Percentiles rank a stretch among this genome's conserved stretches.
Evolutionary conservation across 2,888 invertebrate species (phyloP).

Genomic region (Epirrita christyi): DNA sequence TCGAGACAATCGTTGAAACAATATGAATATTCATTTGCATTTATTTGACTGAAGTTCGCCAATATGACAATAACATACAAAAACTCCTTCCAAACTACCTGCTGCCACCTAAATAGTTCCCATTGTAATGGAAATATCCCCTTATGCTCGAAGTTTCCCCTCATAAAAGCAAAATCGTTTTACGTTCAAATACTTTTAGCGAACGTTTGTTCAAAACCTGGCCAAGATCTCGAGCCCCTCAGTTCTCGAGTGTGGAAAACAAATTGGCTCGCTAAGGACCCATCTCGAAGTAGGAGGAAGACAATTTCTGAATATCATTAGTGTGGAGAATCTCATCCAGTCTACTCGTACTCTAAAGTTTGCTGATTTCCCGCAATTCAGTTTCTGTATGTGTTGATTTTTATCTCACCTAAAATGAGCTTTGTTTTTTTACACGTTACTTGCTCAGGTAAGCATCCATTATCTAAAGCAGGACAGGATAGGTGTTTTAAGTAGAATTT

Average conservation of each 20-base stretch:
- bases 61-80: constrained; percentile 23
- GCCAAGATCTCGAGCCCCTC: constrained; percentile 8
- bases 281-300: constrained; percentile 1
- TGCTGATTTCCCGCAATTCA: neutral
- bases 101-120: constrained; percentile 43
- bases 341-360: neutral
- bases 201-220: constrained; percentile 21
- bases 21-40: constrained; percentile 1
- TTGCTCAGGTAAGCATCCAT: too few species aligned
- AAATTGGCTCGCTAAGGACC: constrained; percentile 31
- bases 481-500: too few species aligned
- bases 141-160: constrained; percentile 21
- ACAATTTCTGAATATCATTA: constrained; percentile 17
- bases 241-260: constrained; percentile 24
- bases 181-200: constrained; percentile 21
- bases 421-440: too few species aligned
- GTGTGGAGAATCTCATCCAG: constrained; percentile 6
- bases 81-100: constrained; percentile 22
- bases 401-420: too few species aligned
- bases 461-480: too few species aligned
- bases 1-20: neutral
- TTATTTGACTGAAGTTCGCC: constrained; percentile 11
- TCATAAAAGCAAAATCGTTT: constrained; percentile 24
- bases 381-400: neutral
- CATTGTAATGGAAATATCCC: constrained; percentile 47